Base-by-base conservation (phyloP, 2,888 invertebrate species). In the Lithophane leautieri region DNA sequence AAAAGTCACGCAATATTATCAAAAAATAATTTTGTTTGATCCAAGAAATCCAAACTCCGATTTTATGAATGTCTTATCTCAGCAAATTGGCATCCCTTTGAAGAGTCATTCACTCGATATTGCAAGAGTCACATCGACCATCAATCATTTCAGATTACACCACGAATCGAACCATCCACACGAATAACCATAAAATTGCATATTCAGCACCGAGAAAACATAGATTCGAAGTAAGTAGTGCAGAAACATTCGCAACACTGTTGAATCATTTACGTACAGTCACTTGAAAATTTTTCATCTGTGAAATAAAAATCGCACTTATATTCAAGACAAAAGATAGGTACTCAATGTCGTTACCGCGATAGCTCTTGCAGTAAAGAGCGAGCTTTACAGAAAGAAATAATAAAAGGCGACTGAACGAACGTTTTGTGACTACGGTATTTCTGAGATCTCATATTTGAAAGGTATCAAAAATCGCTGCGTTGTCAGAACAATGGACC, bases 61-160 rank as follows among this genome's bases (percentile, higher is more conserved):
- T 75, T 81, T 83, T 81, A 82, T 65, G 69, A 73, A 86, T 84
- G 76, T 81, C 73, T 84, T 76, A 86, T 83, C 78, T 82, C 77
- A 86, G 84, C 88, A 91, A 92, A 92, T 93, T 92, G 90, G 83
- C 87, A 90, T 89, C 83, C 86, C 87, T 89, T 90, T 89, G 88
- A 86, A 90, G 88, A 94, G 91, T 93, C 90, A 92, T 92, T 92
- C 89, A 88, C 89, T 90, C 83, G 87, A 92, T 91, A 92, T 92
- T 91, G 89, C 88, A 89, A 86, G 87, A 91, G 91, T 92, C 90
- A 90, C 89, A 90, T 90, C 81, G 86, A 84, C 90, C 88, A 94
- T 94, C 94, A 92, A 94, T 94, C 94, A 94, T 91, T 88, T 86
- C 88, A 93, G 92, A 93, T 93, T 93, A 94, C 91, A 88, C 89